Conservation (phyloP, 2,888 invertebrate genomes). For the Tetropium fuscum region DNA sequence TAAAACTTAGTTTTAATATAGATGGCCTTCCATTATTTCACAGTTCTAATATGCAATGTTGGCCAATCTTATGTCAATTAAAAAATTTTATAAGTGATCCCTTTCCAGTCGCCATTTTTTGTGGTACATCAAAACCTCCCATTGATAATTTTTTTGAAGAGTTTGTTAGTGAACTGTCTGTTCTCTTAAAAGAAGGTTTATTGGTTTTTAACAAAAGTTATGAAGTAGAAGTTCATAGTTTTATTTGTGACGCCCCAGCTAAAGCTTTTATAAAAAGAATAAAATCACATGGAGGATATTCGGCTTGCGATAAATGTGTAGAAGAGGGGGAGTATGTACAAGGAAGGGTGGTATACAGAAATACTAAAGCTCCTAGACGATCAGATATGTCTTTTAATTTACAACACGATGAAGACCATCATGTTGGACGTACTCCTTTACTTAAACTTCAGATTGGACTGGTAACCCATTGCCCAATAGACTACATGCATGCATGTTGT, state of each 20-base stretch:
- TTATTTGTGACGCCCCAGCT: slow-evolving; percentile 34
- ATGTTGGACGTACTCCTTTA: slow-evolving; percentile 24
- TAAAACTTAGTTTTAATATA: slow-evolving; percentile 10
- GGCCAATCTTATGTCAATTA: slow-evolving; percentile 11
- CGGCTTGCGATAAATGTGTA: slow-evolving; percentile 29
- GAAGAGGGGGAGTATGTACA: slow-evolving; percentile 16
- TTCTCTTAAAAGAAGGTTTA: slow-evolving; percentile 13
- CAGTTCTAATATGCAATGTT: slow-evolving; percentile 9
- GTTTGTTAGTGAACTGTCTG: slow-evolving; percentile 27
- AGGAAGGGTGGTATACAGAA: slow-evolving; percentile 16
- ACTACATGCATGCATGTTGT: slow-evolving; percentile 27
- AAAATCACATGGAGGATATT: slow-evolving; percentile 30
- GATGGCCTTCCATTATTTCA: slow-evolving; percentile 14
- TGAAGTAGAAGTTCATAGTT: slow-evolving; percentile 23
- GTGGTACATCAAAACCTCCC: slow-evolving; percentile 34
- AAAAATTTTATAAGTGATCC: slow-evolving; percentile 17
- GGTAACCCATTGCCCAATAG: slow-evolving; percentile 14
- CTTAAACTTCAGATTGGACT: slow-evolving; percentile 21
- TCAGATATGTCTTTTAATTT: slow-evolving; percentile 14
- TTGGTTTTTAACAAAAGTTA: slow-evolving; percentile 24
- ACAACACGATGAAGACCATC: slow-evolving; percentile 26
- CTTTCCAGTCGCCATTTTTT: slow-evolving; percentile 35
- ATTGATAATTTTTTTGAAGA: slow-evolving; percentile 29
- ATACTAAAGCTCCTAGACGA: slow-evolving; percentile 2
- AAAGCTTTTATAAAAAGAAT: slow-evolving; percentile 32